Conservation (phyloP, 1,140 invertebrate genomes). For the Papilio xuthus region DNA sequence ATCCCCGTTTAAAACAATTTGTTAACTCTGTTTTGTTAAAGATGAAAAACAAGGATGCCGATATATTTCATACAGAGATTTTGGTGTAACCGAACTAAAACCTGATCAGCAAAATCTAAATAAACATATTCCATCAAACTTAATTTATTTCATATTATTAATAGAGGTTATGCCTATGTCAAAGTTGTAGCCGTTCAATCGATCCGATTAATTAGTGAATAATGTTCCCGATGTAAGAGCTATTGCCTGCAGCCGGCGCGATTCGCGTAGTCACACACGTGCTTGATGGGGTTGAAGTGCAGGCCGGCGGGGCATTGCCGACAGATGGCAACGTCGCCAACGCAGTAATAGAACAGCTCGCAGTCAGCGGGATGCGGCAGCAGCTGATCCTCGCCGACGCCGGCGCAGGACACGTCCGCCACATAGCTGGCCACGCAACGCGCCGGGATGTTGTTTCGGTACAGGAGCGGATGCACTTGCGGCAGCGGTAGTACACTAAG, state of each 20-base stretch:
- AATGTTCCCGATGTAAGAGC: background rate
- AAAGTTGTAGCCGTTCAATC: background rate
- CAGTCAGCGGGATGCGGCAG: slow-evolving; percentile 78
- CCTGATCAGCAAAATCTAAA: background rate
- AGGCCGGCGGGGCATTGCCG: slow-evolving; percentile 78
- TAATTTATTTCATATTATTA: background rate
- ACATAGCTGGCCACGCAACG: slow-evolving; percentile 36
- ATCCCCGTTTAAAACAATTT: too few relatives aligned
- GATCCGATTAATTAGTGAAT: background rate
- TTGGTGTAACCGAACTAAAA: too few relatives aligned
- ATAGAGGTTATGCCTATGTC: background rate
- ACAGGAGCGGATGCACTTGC: background rate
- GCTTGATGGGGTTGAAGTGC: slow-evolving; percentile 78
- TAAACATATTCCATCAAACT: background rate
- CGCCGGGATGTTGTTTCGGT: background rate
- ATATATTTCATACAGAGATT: too few relatives aligned
- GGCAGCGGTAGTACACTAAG: background rate
- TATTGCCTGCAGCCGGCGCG: slow-evolving; percentile 62
- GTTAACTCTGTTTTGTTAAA: too few relatives aligned
- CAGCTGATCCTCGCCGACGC: slow-evolving; percentile 42
- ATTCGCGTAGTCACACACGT: slow-evolving; percentile 81
- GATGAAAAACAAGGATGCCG: too few relatives aligned
- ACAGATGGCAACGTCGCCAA: slow-evolving; percentile 55
- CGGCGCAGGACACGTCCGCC: slow-evolving; percentile 16
- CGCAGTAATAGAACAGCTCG: slow-evolving; percentile 81